A percentile compares a stretch with the other conserved stretches of the same genome.
Conservation (phyloP, 2,797 vertebrate genomes). For the Myiotriccus ornatus region DNA sequence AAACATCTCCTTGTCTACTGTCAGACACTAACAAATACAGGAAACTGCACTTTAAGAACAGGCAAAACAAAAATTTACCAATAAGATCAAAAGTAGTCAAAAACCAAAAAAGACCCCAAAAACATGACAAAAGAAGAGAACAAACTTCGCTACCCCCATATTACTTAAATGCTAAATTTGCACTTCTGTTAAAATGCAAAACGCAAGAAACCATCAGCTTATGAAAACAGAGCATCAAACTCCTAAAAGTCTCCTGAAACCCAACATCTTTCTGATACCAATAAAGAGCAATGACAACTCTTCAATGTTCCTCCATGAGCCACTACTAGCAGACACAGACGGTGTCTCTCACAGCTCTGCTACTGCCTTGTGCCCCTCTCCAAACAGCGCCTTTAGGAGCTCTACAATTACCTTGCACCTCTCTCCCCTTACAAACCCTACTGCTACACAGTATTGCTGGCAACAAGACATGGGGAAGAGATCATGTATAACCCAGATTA, state of each 20-base stretch:
- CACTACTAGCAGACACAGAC: not conserved
- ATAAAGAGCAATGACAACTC: not conserved
- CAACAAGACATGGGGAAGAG: not conserved
- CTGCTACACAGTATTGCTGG: not conserved
- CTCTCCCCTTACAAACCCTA: not conserved
- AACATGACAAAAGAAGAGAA: not conserved
- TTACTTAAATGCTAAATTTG: not conserved
- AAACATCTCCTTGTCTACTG: not conserved
- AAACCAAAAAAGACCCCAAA: not conserved
- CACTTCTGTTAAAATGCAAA: not conserved
- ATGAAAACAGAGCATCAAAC: not conserved
- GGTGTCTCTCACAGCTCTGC: not conserved
- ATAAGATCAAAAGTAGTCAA: not conserved
- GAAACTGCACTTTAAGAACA: not conserved
- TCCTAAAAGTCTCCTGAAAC: not conserved
- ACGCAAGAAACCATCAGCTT: not conserved
- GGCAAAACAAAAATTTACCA: not conserved
- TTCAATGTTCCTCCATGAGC: not conserved
- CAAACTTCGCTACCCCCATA: fast-evolving
- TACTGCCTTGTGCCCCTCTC: not conserved
- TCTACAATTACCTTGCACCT: not conserved
- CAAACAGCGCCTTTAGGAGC: not conserved
- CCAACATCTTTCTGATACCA: not conserved
- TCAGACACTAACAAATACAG: not conserved
- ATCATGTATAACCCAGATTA: not conserved